Base-by-base conservation (phyloP, 2,888 invertebrate species). In the Parelbella ahira region DNA sequence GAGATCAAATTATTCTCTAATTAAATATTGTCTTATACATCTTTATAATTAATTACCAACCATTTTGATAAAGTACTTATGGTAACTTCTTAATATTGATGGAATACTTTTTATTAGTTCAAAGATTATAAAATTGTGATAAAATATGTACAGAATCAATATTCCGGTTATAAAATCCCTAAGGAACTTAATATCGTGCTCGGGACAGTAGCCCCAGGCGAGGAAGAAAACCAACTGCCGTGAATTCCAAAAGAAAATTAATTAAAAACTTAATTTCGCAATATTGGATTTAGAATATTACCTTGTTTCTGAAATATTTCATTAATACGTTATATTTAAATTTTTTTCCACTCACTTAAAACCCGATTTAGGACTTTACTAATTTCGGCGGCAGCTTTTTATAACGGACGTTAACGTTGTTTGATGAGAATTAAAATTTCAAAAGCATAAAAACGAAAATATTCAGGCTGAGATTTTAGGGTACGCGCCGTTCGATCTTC, bases 211-310 rank as follows among this genome's bases (percentile, higher is more conserved):
- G 67, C 74, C 69, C 45, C 53, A 38, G 68, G 74, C 64, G 42
- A 53, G 55, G 57, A 56, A 54, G 55, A 65, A 70, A 68, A 63
- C 69, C 63, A 71, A 61, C 62, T 61, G 66, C 56, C 51, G 56
- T 54, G 60, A 67, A 68, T 65, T 64, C 64, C 60, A 51, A 68
- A 71, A 68, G 69, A 71, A 74, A 77, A 72, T 78, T 81, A 80
- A 82, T 81, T 79, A 78, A 76, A 75, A 80, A 73, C 66, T 79
- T 69, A 70, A 72, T 75, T 67, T 67, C 54, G 61, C 58, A 62
- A 73, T 74, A 75, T 74, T 68, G 69, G 56, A 70, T 68, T 70
- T 71, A 57, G 61, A 62, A 68, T 65, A 60, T 66, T 51, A 54
- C 51, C 52, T 56, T 58, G 51, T 58, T 57, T 58, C 50, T 50